Base-by-base conservation (phyloP, 2,113 vertebrate genomes). In the Collichthys lucidus region DNA sequence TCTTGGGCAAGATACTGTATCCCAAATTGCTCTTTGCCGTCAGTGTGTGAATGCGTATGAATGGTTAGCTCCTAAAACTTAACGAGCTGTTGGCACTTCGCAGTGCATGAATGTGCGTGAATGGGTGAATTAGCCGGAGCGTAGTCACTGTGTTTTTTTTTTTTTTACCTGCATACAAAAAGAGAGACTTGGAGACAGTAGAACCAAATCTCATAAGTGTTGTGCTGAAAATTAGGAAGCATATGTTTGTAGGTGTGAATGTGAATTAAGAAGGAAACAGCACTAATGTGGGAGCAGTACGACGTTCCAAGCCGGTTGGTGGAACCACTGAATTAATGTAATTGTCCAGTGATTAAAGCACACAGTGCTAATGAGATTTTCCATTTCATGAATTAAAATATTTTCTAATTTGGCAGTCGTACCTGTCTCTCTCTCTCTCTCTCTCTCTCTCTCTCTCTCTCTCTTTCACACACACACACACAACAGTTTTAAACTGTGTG, bases 341-440 rank as follows among this genome's bases (percentile, higher is more conserved):
- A 35, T 19, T 56, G 24, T 62, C 5, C 22, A 22, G 56, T 22
- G 4, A 24, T 47, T 63, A 29, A 46, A 47, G 72, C 8, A 22
- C 14, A 15, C 7, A 3, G 3, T 55, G 24, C 31, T 5, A 11
- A 11, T 22, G 8, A 49, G 50, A 70, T 63, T 62, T 57, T 62
- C 2, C 56, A 19, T 64, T 63, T 46, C 19, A 44, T 44, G 31
- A 79, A 53, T 78, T 24, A 40, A 69, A 57, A 60, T 42, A 6
- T 20, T 52, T 47, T 66, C 17, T 46, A 31, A 10, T 16, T 16
- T 63, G 57, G 47, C 49, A 56, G 47, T 19, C 29, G 53, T 59
- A 49, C 60, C 10, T 3, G 14, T 49, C 42, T 22, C 16, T 52
- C 26, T 52, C 35, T 35, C 35, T 35, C 35, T 31, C 31, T 31